A percentile compares a stretch with the other conserved stretches of the same genome.
These are phyloP conservation scores for Anableps anableps DNA, from an alignment of 2,797 vertebrate species.

Conservation along the genomic window DNA sequence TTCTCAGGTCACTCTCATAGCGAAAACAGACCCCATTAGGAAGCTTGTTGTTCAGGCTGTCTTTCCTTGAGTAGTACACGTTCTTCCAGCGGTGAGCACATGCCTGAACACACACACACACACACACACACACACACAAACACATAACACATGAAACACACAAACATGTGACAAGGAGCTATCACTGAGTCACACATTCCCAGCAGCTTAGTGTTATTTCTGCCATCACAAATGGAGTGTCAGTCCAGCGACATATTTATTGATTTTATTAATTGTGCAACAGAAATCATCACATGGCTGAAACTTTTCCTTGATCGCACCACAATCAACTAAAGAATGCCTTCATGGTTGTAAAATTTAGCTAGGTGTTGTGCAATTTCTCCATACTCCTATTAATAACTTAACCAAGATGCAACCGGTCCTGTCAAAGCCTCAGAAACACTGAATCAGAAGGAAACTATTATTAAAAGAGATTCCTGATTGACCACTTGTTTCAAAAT, in stretches of 20 bases:
- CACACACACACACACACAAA: slow-evolving; percentile 41
- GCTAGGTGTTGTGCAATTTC: neutral
- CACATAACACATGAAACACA: slow-evolving; percentile 1
- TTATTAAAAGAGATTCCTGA: neutral
- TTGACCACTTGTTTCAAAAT: neutral
- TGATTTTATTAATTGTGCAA: neutral
- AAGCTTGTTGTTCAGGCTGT: slow-evolving; percentile 84
- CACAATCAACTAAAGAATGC: neutral
- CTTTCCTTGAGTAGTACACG: slow-evolving; percentile 81
- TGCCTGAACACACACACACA: slow-evolving; percentile 78
- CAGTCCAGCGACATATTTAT: neutral
- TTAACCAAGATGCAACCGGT: neutral
- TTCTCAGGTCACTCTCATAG: slow-evolving; percentile 80
- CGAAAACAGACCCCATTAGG: slow-evolving; percentile 90
- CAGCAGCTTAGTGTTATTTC: slow-evolving; percentile 24
- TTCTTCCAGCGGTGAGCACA: slow-evolving; percentile 99
- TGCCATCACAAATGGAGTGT: slow-evolving; percentile 35
- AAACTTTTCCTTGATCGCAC: neutral
- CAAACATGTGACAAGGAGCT: slow-evolving; percentile 51
- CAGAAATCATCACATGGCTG: neutral
- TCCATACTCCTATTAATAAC: neutral
- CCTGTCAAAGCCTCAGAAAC: neutral
- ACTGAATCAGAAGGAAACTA: neutral
- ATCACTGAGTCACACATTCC: slow-evolving; percentile 52
- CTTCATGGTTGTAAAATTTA: slow-evolving; percentile 1